phyloP scores from a whole-genome alignment of 2,113 vertebrate genomes.

The Leucosticte australis region DNA sequence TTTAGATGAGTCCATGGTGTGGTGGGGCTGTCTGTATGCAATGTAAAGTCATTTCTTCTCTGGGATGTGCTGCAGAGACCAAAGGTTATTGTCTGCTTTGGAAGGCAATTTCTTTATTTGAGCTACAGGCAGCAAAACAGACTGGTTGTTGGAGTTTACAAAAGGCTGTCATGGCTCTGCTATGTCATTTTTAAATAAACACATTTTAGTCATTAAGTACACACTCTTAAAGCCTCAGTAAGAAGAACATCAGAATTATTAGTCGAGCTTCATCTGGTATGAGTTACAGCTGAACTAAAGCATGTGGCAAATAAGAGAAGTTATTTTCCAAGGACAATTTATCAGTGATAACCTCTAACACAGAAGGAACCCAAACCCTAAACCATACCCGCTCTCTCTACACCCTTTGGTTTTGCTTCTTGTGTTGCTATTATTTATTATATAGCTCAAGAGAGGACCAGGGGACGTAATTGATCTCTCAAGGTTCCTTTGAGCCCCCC shows the following conservation, averaged over 20 bases:
- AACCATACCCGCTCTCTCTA: neutral
- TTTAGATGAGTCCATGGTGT: neutral
- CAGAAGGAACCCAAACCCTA: neutral
- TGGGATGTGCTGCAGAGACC: constrained; percentile 7
- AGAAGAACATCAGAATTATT: constrained; percentile 30
- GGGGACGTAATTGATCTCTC: neutral
- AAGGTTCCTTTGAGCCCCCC: neutral
- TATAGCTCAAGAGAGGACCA: neutral
- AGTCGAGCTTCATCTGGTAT: constrained; percentile 33
- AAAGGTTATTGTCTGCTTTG: constrained; percentile 27
- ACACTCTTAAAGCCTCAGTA: neutral
- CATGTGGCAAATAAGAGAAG: neutral
- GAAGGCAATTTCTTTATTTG: neutral
- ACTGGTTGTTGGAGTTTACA: neutral
- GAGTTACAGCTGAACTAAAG: constrained; percentile 5
- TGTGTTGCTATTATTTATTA: neutral
- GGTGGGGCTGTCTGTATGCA: neutral
- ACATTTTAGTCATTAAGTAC: constrained; percentile 48
- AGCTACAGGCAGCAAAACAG: neutral
- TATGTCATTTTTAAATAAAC: constrained; percentile 54
- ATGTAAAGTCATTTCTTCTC: neutral
- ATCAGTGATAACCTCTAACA: constrained; percentile 32
- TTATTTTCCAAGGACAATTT: constrained; percentile 20
- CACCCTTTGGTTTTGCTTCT: neutral
- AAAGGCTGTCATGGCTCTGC: constrained; percentile 15